Percentiles rank a stretch among this genome's conserved stretches.
Conservation (phyloP, 35 echinoderm and acorn worm genomes). For the Stichopus chloronotus region DNA sequence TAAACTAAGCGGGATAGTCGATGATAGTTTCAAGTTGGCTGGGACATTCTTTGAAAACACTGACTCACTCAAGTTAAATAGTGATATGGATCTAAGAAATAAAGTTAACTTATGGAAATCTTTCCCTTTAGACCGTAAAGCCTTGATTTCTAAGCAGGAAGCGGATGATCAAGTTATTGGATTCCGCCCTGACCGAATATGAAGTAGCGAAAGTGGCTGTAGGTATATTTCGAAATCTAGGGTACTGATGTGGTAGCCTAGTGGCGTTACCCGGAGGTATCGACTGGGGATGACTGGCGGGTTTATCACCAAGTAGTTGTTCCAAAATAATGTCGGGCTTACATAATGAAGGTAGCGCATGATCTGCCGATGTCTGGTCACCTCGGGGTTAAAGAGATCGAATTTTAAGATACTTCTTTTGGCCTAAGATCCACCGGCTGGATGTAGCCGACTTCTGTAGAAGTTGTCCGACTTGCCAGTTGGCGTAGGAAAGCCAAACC, state of each 20-base stretch:
- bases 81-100: too few species aligned
- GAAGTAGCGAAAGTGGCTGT: neutral
- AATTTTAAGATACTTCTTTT: conserved; percentile 63
- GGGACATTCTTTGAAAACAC: too few species aligned
- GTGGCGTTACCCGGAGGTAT: neutral
- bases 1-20: too few species aligned
- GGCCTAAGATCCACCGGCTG: conserved; percentile 51
- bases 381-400: conserved; percentile 55
- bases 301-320: conserved; percentile 51
- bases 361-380: conserved; percentile 58
- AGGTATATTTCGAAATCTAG: too few species aligned
- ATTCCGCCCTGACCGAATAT: neutral
- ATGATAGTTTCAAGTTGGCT: too few species aligned
- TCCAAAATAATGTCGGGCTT: conserved; percentile 37
- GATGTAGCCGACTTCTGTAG: conserved; percentile 27
- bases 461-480: conserved; percentile 61
- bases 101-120: too few species aligned
- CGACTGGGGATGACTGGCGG: conserved; percentile 9
- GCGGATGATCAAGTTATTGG: neutral
- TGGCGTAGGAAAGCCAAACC: neutral
- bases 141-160: too few species aligned
- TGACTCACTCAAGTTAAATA: too few species aligned
- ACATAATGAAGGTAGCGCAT: conserved; percentile 57
- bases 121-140: too few species aligned
- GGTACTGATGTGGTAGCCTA: too few species aligned